A percentile compares a stretch with the other conserved stretches of the same genome.
Evolutionary conservation across 2,888 invertebrate genomes (phyloP).

Genomic region (Pheosia tremula): DNA sequence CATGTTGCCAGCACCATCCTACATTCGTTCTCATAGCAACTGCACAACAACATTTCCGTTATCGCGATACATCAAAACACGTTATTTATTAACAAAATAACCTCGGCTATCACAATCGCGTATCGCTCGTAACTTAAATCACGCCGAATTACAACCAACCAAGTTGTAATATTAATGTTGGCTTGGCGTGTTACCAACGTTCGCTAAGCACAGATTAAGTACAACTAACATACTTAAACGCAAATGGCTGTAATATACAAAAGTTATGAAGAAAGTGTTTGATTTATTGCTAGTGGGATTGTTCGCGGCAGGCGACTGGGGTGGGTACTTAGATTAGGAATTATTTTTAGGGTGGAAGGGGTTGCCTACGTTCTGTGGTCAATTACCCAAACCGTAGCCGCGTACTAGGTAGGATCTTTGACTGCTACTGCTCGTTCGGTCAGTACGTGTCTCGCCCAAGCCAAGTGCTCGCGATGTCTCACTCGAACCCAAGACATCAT

Average conservation of each 20-base stretch:
- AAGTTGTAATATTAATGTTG: slow-evolving; percentile 77
- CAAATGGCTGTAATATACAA: slow-evolving; percentile 42
- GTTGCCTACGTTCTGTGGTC: background rate
- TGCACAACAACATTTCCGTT: background rate
- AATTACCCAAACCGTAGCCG: background rate
- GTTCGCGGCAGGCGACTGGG: slow-evolving; percentile 10
- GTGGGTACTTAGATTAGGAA: background rate
- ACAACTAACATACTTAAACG: slow-evolving; percentile 56
- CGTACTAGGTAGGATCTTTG: no score
- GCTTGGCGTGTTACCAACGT: slow-evolving; percentile 70
- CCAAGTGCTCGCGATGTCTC: no score
- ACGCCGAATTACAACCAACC: slow-evolving; percentile 47
- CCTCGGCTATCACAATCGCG: slow-evolving; percentile 6
- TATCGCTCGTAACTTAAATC: slow-evolving; percentile 22
- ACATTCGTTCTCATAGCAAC: no score
- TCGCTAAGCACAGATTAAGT: slow-evolving; percentile 71
- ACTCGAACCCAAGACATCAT: no score
- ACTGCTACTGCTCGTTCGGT: no score
- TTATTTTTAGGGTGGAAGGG: background rate
- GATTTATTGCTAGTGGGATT: slow-evolving; percentile 52
- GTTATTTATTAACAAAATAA: slow-evolving; percentile 1
- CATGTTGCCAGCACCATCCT: no score
- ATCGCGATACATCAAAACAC: background rate
- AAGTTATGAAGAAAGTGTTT: slow-evolving; percentile 49
- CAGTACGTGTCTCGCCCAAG: no score